These are phyloP conservation scores for Perca flavescens DNA, from an alignment of 2,113 vertebrate genomes.

Conservation along the genomic window DNA sequence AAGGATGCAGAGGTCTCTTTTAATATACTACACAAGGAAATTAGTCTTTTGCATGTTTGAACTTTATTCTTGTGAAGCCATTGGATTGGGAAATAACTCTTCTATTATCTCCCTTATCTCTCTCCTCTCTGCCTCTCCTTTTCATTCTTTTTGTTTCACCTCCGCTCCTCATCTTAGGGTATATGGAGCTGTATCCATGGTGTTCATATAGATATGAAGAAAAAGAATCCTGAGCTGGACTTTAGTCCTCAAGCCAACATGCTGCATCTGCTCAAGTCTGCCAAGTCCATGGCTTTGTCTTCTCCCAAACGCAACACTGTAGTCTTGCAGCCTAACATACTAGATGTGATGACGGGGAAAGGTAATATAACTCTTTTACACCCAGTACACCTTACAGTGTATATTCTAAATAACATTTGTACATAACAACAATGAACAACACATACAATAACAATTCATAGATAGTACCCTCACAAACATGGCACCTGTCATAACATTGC, in stretches of 20 bases:
- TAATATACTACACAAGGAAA: slow-evolving; percentile 53
- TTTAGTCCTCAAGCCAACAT: slow-evolving; percentile 98
- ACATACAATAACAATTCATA: too few relatives aligned
- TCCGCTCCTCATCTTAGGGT: slow-evolving; percentile 84
- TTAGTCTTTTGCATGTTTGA: slow-evolving; percentile 28
- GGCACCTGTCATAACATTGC: background rate
- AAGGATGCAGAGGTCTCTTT: slow-evolving; percentile 38
- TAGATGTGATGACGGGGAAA: slow-evolving; percentile 93
- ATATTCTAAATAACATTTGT: too few relatives aligned
- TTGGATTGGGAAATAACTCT: slow-evolving; percentile 26
- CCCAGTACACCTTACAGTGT: background rate
- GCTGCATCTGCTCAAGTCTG: slow-evolving; percentile 94
- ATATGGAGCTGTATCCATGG: slow-evolving; percentile 99
- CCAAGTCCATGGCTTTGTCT: slow-evolving; percentile 93
- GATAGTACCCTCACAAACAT: background rate
- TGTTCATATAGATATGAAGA: slow-evolving; percentile 97
- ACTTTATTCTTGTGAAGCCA: slow-evolving; percentile 42
- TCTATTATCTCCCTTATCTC: slow-evolving; percentile 30
- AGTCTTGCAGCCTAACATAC: slow-evolving; percentile 88
- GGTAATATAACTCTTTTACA: slow-evolving; percentile 74
- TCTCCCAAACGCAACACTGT: slow-evolving; percentile 92
- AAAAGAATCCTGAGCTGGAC: slow-evolving; percentile 92
- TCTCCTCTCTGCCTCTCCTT: background rate
- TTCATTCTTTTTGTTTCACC: background rate
- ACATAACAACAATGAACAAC: too few relatives aligned